Base-by-base conservation (phyloP, 2,888 invertebrate genomes). In the Osmoderma eremita region DNA sequence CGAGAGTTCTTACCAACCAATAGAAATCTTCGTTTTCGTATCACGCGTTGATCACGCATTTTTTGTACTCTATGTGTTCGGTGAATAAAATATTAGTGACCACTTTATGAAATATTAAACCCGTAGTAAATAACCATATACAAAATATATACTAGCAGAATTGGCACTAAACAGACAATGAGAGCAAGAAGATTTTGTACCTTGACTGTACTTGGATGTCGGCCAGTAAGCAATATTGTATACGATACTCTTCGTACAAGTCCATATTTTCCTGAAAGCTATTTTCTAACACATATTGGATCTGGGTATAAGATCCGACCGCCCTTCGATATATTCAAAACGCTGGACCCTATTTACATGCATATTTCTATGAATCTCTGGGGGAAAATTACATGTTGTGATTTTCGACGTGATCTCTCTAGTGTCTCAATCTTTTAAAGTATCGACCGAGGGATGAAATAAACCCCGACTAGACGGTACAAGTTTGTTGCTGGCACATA, bases 191-290 rank as follows among this genome's bases (percentile, higher is more conserved):
- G 24, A n/a, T 65, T 65, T 48, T 58, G n/a, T 58, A 48, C 45
- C n/a, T 54, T 36, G 58, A 20, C 30, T 56, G 65, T 51, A 54
- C 41, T 39, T 53, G 68, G 70, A 67, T 67, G 63, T 65, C 67
- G 70, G 75, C 75, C 77, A 78, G 79, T 79, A 77, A 77, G 78
- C 78, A 79, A 79, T 79, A 78, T 78, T 78, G 77, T 76, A 73
- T 70, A 72, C 77, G 79, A 78, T 75, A 77, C 75, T 73, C 77
- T 76, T 78, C 75, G 76, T 77, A 76, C 77, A 75, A 73, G 76
- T 79, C 80, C 80, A 81, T 81, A 81, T 81, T 81, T 81, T 79
- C 76, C 78, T 78, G 76, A 79, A 81, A 80, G 79, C 80, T 78
- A 80, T 80, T 81, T 80, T 75, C 77, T 65, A 74, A 77, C 80